phyloP scores from a whole-genome alignment of 1,140 invertebrate genomes.

The Drosophila truncata region DNA sequence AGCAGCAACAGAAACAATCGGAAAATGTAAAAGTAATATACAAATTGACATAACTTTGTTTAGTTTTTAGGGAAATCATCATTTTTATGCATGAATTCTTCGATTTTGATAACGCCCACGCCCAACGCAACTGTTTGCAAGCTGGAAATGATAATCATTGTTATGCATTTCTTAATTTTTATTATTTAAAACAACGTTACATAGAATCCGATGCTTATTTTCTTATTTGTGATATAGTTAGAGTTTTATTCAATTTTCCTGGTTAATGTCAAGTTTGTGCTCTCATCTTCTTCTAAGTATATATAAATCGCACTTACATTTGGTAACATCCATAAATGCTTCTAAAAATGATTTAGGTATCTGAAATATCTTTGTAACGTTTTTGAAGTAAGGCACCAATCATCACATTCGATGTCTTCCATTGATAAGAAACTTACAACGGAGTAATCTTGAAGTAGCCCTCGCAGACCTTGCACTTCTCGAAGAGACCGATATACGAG shows the following conservation, averaged over 20 bases:
- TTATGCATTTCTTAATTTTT: neutral
- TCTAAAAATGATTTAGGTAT: neutral
- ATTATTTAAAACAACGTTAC: neutral
- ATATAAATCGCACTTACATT: neutral
- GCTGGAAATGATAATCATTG: neutral
- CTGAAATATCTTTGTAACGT: neutral
- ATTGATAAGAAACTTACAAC: slow-evolving; percentile 29
- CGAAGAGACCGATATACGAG: neutral
- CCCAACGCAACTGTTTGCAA: no score
- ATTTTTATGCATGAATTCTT: no score
- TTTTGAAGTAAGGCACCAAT: slow-evolving; percentile 15
- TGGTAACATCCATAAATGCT: neutral
- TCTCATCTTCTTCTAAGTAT: neutral
- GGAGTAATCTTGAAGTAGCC: slow-evolving; percentile 40
- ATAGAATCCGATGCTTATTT: neutral
- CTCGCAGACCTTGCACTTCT: slow-evolving; percentile 39
- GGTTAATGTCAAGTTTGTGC: slow-evolving; percentile 22
- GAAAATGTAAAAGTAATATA: no score
- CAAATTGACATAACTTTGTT: no score
- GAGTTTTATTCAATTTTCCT: neutral
- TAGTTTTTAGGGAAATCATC: no score
- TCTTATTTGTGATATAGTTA: neutral
- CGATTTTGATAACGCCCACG: no score
- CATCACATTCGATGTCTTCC: neutral
- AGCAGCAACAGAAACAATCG: no score